Conservation (phyloP, 2,888 invertebrate genomes). For the Stenurella melanura region DNA sequence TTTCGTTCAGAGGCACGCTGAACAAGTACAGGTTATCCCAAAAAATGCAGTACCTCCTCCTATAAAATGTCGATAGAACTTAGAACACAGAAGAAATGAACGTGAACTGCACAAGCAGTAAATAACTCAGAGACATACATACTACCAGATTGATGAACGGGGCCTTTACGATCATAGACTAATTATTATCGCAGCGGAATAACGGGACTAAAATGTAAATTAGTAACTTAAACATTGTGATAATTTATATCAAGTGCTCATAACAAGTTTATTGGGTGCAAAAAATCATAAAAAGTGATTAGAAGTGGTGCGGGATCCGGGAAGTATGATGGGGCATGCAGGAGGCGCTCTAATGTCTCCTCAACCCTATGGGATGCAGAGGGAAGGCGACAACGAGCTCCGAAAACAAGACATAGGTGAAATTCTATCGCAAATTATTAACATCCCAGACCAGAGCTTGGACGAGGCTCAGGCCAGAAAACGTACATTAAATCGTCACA, state of each 20-base stretch:
- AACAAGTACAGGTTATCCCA: slow-evolving; percentile 71
- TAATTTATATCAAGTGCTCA: too few relatives aligned
- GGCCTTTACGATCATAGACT: slow-evolving; percentile 73
- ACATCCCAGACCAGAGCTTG: slow-evolving; percentile 98
- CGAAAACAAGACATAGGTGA: slow-evolving; percentile 98
- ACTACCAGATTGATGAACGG: slow-evolving; percentile 76
- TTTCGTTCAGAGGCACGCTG: slow-evolving; percentile 70
- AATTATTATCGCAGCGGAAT: too few relatives aligned
- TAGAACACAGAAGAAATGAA: slow-evolving; percentile 65
- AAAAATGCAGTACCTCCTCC: slow-evolving; percentile 69
- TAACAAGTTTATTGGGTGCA: too few relatives aligned
- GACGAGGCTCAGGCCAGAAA: slow-evolving; percentile 99
- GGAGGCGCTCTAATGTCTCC: slow-evolving; percentile 87
- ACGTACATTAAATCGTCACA: too few relatives aligned
- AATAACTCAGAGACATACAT: slow-evolving; percentile 77
- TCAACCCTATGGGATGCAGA: slow-evolving; percentile 84
- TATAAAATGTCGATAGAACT: slow-evolving; percentile 67
- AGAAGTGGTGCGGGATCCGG: slow-evolving; percentile 83
- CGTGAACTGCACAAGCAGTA: slow-evolving; percentile 75
- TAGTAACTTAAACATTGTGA: too few relatives aligned
- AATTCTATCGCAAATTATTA: slow-evolving; percentile 99
- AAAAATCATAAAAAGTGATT: slow-evolving; percentile 30
- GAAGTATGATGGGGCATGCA: slow-evolving; percentile 87
- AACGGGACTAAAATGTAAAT: too few relatives aligned
- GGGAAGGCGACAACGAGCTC: slow-evolving; percentile 86